Percentiles rank a stretch among this genome's conserved stretches.
These are phyloP conservation scores for Platichthys flesus DNA, from an alignment of 2,113 vertebrate genomes.

Conservation along the genomic window DNA sequence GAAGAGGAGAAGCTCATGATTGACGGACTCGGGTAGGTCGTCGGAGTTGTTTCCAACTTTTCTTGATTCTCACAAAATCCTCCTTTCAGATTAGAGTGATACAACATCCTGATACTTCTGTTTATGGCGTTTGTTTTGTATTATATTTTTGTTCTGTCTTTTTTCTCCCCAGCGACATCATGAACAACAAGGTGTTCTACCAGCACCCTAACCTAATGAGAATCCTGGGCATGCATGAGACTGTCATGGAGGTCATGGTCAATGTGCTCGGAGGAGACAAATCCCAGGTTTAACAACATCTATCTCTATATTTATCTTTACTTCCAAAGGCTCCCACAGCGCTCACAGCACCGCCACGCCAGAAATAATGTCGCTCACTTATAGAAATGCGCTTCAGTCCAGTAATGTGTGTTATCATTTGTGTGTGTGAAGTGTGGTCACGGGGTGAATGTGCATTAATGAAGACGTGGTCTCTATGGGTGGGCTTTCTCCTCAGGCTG, in stretches of 20 bases:
- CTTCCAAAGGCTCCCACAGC: background rate
- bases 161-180: constrained; percentile 89
- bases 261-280: constrained; percentile 95
- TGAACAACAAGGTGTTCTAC: constrained; percentile 99
- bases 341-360: background rate
- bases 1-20: constrained; percentile 99
- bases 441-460: constrained; percentile 39
- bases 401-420: background rate
- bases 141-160: constrained; percentile 1
- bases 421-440: background rate
- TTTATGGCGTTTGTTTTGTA: background rate
- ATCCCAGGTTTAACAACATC: constrained; percentile 85
- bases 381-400: background rate
- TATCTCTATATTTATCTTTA: constrained; percentile 3
- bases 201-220: constrained; percentile 99
- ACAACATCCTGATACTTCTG: background rate
- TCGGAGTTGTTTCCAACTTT: too few relatives aligned
- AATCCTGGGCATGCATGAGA: constrained; percentile 98
- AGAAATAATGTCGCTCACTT: background rate
- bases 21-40: constrained; percentile 91
- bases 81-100: background rate
- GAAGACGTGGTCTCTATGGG: constrained; percentile 37
- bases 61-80: background rate
- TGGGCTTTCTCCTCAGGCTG: constrained; percentile 20
- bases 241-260: constrained; percentile 99